A percentile compares a stretch with the other conserved stretches of the same genome.
phyloP scores from a whole-genome alignment of 2,113 vertebrate species.

The Phasianus colchicus region DNA sequence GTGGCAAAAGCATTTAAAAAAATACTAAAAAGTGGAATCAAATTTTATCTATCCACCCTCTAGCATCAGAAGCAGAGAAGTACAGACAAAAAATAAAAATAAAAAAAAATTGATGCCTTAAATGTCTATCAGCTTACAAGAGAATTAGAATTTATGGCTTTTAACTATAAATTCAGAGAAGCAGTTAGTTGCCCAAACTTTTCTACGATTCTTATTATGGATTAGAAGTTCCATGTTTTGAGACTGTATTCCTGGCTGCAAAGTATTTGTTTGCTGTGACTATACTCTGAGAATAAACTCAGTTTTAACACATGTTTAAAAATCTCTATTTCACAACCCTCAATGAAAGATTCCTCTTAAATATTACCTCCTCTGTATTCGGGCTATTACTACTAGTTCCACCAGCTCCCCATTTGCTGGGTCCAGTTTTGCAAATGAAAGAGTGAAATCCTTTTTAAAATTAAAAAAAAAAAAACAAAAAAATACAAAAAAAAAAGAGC shows the following conservation, averaged over 20 bases:
- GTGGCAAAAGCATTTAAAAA: background rate
- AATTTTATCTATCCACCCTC: background rate
- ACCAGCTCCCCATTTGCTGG: background rate
- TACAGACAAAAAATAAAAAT: background rate
- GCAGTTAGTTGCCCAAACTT: background rate
- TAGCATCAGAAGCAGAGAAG: background rate
- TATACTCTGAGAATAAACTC: background rate
- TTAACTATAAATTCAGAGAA: background rate
- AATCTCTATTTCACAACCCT: background rate
- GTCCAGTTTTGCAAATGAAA: background rate
- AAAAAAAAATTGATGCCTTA: background rate
- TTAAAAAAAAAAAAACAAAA: too few relatives aligned
- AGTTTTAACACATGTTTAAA: background rate
- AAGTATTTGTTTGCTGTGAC: background rate
- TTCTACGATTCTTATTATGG: background rate
- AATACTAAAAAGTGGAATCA: background rate
- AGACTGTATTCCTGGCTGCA: background rate
- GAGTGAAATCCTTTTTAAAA: background rate
- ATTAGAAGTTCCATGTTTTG: background rate
- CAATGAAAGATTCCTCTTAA: background rate
- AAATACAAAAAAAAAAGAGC: background rate
- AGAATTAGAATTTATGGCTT: background rate
- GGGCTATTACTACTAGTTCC: background rate
- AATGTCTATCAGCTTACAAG: background rate
- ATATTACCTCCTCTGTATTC: accelerated